Base-by-base conservation (phyloP, 2,797 vertebrate genomes). In the Poecile montanus region DNA sequence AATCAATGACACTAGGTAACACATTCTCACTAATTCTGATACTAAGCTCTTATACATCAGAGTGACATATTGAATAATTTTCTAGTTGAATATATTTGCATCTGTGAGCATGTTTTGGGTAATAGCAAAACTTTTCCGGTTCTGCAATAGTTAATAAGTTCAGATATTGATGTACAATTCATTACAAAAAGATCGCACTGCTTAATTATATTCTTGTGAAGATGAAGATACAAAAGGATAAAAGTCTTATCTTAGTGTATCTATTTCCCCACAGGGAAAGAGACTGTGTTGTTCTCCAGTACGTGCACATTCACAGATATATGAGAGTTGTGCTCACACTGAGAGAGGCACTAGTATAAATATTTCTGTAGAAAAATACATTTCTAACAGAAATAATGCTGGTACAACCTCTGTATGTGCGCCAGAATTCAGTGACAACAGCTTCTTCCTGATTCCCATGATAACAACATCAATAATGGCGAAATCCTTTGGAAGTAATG, bases 401-500 rank as follows among this genome's bases (percentile, higher is more conserved):
- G 38, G 19, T 78, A 63, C 29, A 89, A 85, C 18, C 8, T 57
- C 34, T 57, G 19, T 22, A 3, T 51, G 13, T 51, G 9, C 63
- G 57, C 45, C 78, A 87, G 71, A 67, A 36, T 87, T 48, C 56
- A 40, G 58, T 36, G 53, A 16, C 71, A 93, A n/a, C 40, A 84
- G 78, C 30, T 72, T 73, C 87, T 94, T 68, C 63, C 36, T 85
- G 84, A 45, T 90, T 94, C 85, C 36, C 16, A 4, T 15, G 61
- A 63, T 63, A 88, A 65, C 48, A 84, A 61, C 51, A 72, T 91
- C 80, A 91, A 81, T 95, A 94, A 89, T 30, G 2, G 3, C 32
- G 44, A 72, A 94, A 74, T 86, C 53, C 36, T 92, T 91, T 77
- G 92, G 48, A 94, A 83, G 30, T 93, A 95, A 94, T 92, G 82